Evolutionary conservation across 2,888 invertebrate species (phyloP).

Genomic region (Trachelus tabidus): DNA sequence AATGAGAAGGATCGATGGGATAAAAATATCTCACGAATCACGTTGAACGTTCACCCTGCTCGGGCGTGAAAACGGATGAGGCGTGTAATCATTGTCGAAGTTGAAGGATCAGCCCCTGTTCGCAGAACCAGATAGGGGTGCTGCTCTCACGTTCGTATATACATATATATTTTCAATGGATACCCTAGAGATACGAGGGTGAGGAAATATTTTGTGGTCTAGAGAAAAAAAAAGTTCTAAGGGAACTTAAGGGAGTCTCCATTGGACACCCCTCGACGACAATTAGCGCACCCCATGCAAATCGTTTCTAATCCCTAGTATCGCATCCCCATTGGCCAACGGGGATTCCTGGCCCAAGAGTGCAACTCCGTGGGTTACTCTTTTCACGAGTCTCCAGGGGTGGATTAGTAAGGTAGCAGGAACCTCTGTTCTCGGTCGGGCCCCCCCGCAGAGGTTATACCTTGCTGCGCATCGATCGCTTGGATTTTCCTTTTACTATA

Average conservation of each 20-base stretch:
- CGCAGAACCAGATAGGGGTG: neutral
- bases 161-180: neutral
- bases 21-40: neutral
- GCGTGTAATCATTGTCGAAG: neutral
- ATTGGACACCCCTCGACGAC: slow-evolving; percentile 24
- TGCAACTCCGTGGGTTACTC: neutral
- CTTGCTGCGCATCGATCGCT: neutral
- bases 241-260: neutral
- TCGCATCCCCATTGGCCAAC: slow-evolving; percentile 24
- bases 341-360: neutral
- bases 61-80: neutral
- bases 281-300: slow-evolving; percentile 46
- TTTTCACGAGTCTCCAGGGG: slow-evolving; percentile 7
- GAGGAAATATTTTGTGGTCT: neutral
- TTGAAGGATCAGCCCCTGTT: neutral
- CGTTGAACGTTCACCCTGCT: neutral
- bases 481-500: neutral
- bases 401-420: neutral
- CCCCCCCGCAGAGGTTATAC: neutral
- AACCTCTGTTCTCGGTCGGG: neutral
- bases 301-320: slow-evolving; percentile 49
- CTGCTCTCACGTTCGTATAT: neutral
- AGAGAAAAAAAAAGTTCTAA: neutral
- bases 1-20: neutral
- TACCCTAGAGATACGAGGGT: neutral